Conservation (phyloP, 2,113 vertebrate genomes). For the Aplodontia rufa region DNA sequence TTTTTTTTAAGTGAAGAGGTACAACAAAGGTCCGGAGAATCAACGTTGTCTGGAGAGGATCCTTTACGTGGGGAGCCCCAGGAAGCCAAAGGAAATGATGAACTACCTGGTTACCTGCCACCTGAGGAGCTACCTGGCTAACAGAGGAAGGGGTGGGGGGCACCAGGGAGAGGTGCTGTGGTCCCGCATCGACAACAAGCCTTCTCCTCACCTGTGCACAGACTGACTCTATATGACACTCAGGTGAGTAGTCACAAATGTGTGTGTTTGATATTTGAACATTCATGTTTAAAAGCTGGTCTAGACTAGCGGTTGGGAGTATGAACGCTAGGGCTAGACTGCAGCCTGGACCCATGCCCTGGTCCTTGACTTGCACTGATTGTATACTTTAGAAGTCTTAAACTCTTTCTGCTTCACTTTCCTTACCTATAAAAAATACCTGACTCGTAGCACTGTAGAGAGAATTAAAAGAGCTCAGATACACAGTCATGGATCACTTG, state of each 20-base stretch:
- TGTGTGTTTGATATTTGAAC: accelerated
- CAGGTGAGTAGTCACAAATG: not conserved
- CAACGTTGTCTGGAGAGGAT: not conserved
- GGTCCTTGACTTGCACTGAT: not conserved
- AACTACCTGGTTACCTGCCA: not conserved
- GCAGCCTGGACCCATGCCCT: not conserved
- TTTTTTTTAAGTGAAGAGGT: not conserved
- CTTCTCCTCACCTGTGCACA: not conserved
- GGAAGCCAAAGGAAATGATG: not conserved
- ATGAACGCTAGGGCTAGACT: not conserved
- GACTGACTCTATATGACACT: not conserved
- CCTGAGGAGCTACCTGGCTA: not conserved
- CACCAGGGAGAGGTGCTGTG: not conserved
- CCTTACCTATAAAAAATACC: not conserved
- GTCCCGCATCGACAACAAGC: not conserved
- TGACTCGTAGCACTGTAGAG: not conserved
- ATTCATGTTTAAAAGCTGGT: not conserved
- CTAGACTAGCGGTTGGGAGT: not conserved
- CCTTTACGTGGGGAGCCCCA: not conserved
- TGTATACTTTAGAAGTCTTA: not conserved
- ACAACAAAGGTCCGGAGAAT: not conserved
- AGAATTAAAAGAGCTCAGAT: not conserved
- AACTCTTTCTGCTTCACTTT: not conserved
- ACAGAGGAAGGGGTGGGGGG: too few species aligned
- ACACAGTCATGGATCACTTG: not conserved